These are phyloP conservation scores for Uloborus diversus DNA, from an alignment of 1,140 invertebrate species.

Conservation along the genomic window DNA sequence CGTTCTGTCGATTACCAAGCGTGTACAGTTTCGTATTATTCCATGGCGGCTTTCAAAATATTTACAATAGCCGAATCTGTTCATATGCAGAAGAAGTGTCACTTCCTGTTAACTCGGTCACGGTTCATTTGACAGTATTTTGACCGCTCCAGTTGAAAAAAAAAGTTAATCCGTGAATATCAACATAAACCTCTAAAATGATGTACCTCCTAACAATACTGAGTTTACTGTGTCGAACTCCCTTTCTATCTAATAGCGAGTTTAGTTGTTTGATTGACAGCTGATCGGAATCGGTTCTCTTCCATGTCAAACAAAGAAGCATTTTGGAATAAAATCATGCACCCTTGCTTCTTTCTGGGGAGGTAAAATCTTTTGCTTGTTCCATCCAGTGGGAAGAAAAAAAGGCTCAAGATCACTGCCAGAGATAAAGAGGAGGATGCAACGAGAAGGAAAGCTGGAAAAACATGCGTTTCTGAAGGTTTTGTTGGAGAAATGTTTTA, in stretches of 20 bases:
- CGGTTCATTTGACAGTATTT: slow-evolving; percentile 12
- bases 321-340: slow-evolving; percentile 3
- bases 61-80: neutral
- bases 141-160: slow-evolving; percentile 5
- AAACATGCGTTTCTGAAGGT: neutral
- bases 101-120: slow-evolving; percentile 15
- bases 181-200: neutral
- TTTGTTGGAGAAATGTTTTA: neutral
- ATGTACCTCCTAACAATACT: neutral
- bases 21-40: too few species aligned
- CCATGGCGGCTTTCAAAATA: neutral
- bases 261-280: slow-evolving; percentile 5
- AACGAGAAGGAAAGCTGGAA: neutral
- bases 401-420: neutral
- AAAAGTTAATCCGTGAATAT: slow-evolving; percentile 9
- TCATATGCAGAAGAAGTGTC: neutral
- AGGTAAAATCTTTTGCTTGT: neutral
- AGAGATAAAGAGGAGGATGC: slow-evolving; percentile 14
- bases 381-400: neutral
- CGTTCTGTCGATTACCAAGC: too few species aligned
- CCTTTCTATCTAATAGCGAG: neutral
- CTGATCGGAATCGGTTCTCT: slow-evolving; percentile 7
- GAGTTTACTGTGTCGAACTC: neutral
- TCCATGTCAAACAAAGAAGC: neutral
- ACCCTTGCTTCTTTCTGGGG: neutral